These are phyloP conservation scores for Phaedon cochleariae DNA, from an alignment of 2,888 invertebrate species.

Conservation along the genomic window DNA sequence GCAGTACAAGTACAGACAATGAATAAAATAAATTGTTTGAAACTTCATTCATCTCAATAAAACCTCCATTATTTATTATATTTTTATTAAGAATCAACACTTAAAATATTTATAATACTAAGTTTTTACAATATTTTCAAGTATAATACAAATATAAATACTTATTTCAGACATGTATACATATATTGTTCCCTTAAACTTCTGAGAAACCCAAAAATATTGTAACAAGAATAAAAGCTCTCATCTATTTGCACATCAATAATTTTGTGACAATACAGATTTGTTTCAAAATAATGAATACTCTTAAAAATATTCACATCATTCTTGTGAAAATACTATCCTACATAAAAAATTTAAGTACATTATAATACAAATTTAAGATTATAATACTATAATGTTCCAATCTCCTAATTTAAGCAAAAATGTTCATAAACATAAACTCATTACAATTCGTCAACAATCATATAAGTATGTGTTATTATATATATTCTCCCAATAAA, in stretches of 20 bases:
- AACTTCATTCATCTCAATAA: conserved; percentile 7
- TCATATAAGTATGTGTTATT: not conserved
- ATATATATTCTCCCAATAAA: not conserved
- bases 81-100: conserved; percentile 44
- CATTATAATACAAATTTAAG: not conserved
- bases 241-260: no score
- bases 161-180: conserved; percentile 33
- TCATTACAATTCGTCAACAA: not conserved
- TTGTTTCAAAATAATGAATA: no score
- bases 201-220: no score
- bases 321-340: no score
- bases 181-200: conserved; percentile 43
- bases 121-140: conserved; percentile 42
- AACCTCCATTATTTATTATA: conserved; percentile 18
- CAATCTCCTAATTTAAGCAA: no score
- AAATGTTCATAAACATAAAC: no score
- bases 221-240: no score
- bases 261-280: no score
- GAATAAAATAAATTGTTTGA: conserved; percentile 48
- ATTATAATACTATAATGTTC: not conserved
- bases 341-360: not conserved
- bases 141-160: conserved; percentile 49
- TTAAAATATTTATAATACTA: conserved; percentile 44
- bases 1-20: conserved; percentile 54
- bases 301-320: no score